A percentile compares a stretch with the other conserved stretches of the same genome.
Conservation (phyloP, 1,140 invertebrate species). For the Pachyrhynchus sulphureomaculatus region DNA sequence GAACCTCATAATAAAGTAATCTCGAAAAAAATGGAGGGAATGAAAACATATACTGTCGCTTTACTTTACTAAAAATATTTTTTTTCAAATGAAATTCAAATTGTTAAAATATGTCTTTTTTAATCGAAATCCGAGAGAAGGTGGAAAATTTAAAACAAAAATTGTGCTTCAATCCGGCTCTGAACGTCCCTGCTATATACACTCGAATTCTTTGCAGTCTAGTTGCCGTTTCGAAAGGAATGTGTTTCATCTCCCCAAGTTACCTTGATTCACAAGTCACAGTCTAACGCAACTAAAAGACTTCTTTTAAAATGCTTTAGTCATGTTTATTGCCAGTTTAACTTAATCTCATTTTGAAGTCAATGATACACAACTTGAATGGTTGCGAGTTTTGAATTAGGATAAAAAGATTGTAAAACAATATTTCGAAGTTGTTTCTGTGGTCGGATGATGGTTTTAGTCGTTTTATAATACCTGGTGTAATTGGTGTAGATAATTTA, state of each 20-base stretch:
- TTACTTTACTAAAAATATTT: too few relatives aligned
- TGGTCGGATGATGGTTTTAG: constrained; percentile 8
- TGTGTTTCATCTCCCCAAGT: constrained; percentile 17
- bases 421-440: constrained; percentile 8
- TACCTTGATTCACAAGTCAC: constrained; percentile 6
- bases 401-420: constrained; percentile 11
- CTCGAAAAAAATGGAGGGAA: too few relatives aligned
- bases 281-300: constrained; percentile 14
- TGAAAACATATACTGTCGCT: too few relatives aligned
- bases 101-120: too few relatives aligned
- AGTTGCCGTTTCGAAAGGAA: constrained; percentile 14
- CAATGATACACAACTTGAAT: constrained; percentile 22
- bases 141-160: too few relatives aligned
- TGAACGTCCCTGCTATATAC: neutral
- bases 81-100: too few relatives aligned
- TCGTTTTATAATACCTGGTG: constrained; percentile 9
- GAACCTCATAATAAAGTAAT: too few relatives aligned
- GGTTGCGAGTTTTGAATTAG: constrained; percentile 4
- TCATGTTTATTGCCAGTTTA: constrained; percentile 25
- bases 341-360: constrained; percentile 34
- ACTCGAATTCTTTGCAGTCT: constrained; percentile 15
- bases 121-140: too few relatives aligned
- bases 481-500: constrained; percentile 23
- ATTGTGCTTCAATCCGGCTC: neutral
- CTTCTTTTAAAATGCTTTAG: constrained; percentile 22